Conservation (phyloP, 1,140 invertebrate species). For the Drosophila sp. region DNA sequence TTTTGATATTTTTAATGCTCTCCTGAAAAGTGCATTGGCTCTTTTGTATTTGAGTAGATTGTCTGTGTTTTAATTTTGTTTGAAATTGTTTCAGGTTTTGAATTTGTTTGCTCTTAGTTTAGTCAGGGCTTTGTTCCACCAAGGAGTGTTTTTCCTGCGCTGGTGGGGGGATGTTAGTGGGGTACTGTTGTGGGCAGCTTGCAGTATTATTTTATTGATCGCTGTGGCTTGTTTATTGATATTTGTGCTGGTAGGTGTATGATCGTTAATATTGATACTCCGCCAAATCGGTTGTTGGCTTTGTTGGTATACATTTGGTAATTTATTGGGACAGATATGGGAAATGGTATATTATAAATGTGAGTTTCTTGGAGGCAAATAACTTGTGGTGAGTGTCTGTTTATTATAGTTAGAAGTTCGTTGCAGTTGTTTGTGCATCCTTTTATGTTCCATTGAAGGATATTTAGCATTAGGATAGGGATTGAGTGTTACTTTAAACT, state of each 20-base stretch:
- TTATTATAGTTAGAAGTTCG: no score
- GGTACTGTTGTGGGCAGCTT: background rate
- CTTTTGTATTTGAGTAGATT: no score
- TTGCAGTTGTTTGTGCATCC: background rate
- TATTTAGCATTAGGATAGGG: background rate
- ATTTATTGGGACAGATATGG: background rate
- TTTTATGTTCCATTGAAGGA: background rate
- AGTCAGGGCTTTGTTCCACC: no score
- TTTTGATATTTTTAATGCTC: no score
- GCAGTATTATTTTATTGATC: background rate
- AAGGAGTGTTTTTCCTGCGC: no score
- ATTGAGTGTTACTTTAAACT: background rate
- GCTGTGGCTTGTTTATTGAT: background rate
- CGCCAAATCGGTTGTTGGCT: constrained; percentile 2
- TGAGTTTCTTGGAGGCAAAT: no score
- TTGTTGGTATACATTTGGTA: background rate
- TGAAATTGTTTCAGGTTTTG: no score
- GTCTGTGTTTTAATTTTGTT: no score
- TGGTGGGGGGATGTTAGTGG: background rate
- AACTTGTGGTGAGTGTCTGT: no score
- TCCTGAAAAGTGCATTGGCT: no score
- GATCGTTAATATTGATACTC: background rate
- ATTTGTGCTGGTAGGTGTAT: background rate
- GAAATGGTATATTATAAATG: background rate
- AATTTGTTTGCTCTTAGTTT: no score